phyloP scores from a whole-genome alignment of 2,797 vertebrate species.

The Zenarchopterus dispar region DNA sequence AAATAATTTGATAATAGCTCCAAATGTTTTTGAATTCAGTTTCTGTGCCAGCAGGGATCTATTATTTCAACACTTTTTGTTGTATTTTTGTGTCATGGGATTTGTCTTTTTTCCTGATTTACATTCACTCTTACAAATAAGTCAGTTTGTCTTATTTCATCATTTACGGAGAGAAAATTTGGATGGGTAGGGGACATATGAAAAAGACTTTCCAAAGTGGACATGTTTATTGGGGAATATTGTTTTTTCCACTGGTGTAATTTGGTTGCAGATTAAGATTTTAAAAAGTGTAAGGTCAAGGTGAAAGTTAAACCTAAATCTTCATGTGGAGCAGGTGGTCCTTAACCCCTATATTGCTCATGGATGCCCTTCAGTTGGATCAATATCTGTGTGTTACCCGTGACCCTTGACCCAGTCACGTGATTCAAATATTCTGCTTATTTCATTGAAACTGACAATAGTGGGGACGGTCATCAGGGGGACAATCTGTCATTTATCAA shows the following conservation, averaged over 20 bases:
- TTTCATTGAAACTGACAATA: conserved; percentile 2
- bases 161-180: too few species aligned
- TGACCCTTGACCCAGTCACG: conserved; percentile 25
- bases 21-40: too few species aligned
- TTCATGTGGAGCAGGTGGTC: background rate
- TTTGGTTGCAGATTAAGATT: background rate
- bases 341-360: conserved; percentile 2
- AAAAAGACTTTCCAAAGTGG: too few species aligned
- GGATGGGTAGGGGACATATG: too few species aligned
- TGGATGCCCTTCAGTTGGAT: conserved; percentile 27
- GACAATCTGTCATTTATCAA: background rate
- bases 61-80: too few species aligned
- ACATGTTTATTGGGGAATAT: background rate
- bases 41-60: too few species aligned
- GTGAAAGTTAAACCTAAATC: background rate
- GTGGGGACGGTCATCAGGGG: background rate
- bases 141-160: too few species aligned
- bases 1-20: too few species aligned
- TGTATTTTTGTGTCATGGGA: too few species aligned
- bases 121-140: too few species aligned
- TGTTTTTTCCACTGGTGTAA: background rate
- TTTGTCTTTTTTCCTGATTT: too few species aligned
- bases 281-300: background rate
- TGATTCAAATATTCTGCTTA: conserved; percentile 10
- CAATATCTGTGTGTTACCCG: conserved; percentile 31